Evolutionary conservation across 2,113 vertebrate genomes (phyloP).

Genomic region (Etheostoma spectabile): DNA sequence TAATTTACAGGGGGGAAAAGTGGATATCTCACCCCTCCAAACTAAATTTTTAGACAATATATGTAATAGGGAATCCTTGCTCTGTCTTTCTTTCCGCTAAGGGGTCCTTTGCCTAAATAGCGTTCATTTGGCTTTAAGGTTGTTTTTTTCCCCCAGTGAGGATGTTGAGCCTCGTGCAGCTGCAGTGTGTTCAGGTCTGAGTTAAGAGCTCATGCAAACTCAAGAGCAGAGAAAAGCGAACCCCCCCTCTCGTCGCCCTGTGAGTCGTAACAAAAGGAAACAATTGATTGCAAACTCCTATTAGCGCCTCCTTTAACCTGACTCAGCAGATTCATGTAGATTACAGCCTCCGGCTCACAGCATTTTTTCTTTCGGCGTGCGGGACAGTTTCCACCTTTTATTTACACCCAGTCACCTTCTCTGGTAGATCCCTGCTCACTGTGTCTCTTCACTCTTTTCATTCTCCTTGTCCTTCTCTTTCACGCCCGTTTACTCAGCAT

Average conservation of each 20-base stretch:
- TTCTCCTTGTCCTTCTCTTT: background rate
- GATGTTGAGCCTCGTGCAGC: background rate
- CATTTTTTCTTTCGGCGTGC: background rate
- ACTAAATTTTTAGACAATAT: no score
- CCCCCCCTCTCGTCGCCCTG: background rate
- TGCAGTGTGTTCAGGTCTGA: background rate
- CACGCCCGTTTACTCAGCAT: background rate
- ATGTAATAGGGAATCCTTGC: no score
- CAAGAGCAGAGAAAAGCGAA: no score
- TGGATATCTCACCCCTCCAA: no score
- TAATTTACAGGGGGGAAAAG: no score
- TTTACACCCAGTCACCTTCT: background rate
- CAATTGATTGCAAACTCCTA: background rate
- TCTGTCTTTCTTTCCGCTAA: no score
- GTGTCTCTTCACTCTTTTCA: background rate
- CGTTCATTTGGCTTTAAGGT: no score
- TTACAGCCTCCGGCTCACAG: background rate
- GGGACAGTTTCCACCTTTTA: background rate
- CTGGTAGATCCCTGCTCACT: background rate
- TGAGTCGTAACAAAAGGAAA: slow-evolving; percentile 8
- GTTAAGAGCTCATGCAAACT: background rate
- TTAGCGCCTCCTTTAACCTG: background rate
- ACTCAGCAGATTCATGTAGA: slow-evolving; percentile 11
- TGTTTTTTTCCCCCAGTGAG: background rate
- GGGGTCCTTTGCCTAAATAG: no score